Conservation (phyloP, 2,797 vertebrate species). For the Choloepus didactylus region DNA sequence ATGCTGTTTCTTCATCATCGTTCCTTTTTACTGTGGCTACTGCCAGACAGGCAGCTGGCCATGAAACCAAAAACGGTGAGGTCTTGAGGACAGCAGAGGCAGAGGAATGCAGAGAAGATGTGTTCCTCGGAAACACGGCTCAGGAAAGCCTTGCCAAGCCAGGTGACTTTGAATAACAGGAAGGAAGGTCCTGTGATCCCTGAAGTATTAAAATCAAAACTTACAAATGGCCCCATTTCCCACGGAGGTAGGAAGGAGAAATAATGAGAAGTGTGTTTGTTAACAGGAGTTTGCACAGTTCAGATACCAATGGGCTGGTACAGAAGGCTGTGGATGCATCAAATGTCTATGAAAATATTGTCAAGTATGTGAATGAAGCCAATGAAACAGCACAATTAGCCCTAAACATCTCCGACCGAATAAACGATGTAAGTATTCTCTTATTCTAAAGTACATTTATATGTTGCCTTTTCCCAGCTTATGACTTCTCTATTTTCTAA, state of each 20-base stretch:
- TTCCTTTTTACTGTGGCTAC: neutral
- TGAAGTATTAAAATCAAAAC: neutral
- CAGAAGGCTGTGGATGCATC: constrained; percentile 96
- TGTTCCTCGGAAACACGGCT: neutral
- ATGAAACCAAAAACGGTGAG: neutral
- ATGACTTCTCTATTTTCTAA: neutral
- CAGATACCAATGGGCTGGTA: constrained; percentile 95
- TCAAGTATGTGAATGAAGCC: constrained; percentile 92
- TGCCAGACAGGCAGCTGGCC: neutral
- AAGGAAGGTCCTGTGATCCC: neutral
- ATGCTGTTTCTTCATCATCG: neutral
- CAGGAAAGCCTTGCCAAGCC: neutral
- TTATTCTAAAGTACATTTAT: constrained; percentile 49
- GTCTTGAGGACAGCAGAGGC: neutral
- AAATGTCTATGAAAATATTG: constrained; percentile 97
- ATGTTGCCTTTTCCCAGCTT: neutral
- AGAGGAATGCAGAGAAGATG: neutral
- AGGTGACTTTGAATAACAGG: neutral
- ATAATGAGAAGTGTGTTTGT: constrained; percentile 51
- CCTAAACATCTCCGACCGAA: constrained; percentile 91
- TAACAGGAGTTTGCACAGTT: constrained; percentile 92
- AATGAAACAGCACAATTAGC: constrained; percentile 91
- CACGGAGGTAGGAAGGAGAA: constrained; percentile 32
- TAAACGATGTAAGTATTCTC: constrained; percentile 91
- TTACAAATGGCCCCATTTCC: neutral